Evolutionary conservation across 2,888 invertebrate species (phyloP).

Genomic region (Gastracanthus pulcherrimus): DNA sequence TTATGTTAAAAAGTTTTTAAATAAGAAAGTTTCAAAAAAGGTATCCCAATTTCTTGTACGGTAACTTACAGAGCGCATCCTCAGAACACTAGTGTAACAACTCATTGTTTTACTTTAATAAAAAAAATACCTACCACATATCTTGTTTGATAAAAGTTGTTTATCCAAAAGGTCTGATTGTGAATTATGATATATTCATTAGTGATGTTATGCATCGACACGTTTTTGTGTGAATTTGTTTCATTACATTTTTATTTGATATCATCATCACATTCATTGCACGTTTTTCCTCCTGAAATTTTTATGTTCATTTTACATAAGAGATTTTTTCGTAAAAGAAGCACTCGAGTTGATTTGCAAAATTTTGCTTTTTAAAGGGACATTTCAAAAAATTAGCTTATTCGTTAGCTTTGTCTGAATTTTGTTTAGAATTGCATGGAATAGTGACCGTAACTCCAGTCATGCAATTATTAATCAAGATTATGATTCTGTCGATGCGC

Average conservation of each 20-base stretch:
- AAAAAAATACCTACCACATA: background rate
- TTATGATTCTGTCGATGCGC: conserved; percentile 10
- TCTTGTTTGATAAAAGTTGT: background rate
- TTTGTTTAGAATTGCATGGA: background rate
- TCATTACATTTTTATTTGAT: background rate
- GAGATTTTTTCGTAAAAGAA: too few species aligned
- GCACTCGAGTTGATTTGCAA: too few species aligned
- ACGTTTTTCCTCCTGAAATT: too few species aligned
- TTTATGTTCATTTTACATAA: too few species aligned
- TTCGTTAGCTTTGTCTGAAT: background rate
- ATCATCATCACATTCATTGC: background rate
- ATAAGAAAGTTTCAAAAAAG: too few species aligned
- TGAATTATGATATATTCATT: background rate
- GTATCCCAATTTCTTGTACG: conserved; percentile 45
- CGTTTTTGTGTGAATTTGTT: background rate
- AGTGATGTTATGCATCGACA: background rate
- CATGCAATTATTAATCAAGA: conserved; percentile 8
- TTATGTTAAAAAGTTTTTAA: too few species aligned
- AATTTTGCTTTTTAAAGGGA: too few species aligned
- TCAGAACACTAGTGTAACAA: conserved; percentile 38
- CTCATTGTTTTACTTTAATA: conserved; percentile 6
- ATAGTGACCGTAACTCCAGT: too few species aligned
- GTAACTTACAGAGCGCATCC: conserved; percentile 21
- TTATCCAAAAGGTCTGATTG: background rate
- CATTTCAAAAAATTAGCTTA: too few species aligned